phyloP scores from a whole-genome alignment of 2,113 vertebrate genomes.

The Mungos mungo region DNA sequence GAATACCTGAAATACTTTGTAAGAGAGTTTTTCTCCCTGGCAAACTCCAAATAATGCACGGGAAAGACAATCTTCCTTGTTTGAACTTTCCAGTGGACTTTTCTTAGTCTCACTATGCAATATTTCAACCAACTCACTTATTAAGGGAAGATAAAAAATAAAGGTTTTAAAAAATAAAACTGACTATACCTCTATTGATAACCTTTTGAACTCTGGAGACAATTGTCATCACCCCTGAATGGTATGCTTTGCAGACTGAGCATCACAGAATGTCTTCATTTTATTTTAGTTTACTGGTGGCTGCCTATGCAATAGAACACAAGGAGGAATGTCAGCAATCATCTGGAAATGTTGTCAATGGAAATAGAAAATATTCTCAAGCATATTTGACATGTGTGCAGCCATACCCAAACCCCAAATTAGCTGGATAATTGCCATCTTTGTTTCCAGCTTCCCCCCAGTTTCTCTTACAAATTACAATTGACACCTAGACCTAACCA shows the following conservation, averaged over 20 bases:
- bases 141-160: conserved; percentile 10
- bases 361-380: conserved; percentile 30
- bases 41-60: not conserved
- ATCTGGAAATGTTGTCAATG: not conserved
- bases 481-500: conserved; percentile 68
- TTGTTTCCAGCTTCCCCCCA: conserved; percentile 54
- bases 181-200: not conserved
- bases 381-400: not conserved
- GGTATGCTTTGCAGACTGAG: not conserved
- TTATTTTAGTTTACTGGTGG: not conserved
- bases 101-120: not conserved
- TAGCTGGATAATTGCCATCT: conserved; percentile 49
- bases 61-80: not conserved
- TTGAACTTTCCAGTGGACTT: not conserved
- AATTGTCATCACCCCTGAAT: not conserved
- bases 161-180: not conserved
- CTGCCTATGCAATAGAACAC: not conserved
- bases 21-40: not conserved
- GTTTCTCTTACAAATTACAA: conserved; percentile 74
- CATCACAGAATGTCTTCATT: not conserved
- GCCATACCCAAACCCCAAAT: not conserved
- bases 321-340: not conserved
- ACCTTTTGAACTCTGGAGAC: not conserved
- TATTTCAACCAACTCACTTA: not conserved
- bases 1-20: not conserved